These are phyloP conservation scores for Agrilus planipennis DNA, from an alignment of 1,140 invertebrate species.

Conservation along the genomic window DNA sequence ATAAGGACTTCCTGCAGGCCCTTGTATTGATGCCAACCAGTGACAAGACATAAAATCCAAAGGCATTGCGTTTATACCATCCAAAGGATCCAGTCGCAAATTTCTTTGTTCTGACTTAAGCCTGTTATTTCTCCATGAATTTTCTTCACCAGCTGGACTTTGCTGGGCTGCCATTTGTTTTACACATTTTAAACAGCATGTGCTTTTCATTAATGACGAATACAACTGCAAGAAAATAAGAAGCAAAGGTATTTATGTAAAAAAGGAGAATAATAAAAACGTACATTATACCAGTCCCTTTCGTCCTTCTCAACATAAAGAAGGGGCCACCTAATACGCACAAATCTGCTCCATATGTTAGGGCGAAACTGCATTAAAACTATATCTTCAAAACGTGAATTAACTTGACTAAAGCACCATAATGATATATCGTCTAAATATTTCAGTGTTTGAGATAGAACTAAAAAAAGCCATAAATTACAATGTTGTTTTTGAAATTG, in stretches of 20 bases:
- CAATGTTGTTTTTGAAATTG: too few species aligned
- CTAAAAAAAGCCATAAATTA: conserved; percentile 36
- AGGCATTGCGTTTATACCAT: conserved; percentile 80
- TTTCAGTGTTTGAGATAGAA: conserved; percentile 76
- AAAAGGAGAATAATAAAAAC: neutral
- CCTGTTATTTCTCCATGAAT: conserved; percentile 61
- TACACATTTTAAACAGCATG: conserved; percentile 75
- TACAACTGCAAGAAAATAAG: conserved; percentile 36
- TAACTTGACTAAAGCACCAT: conserved; percentile 76
- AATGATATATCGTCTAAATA: conserved; percentile 85
- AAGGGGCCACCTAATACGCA: conserved; percentile 33
- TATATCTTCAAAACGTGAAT: conserved; percentile 69
- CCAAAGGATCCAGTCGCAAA: conserved; percentile 69
- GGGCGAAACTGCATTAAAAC: conserved; percentile 50
- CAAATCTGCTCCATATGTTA: conserved; percentile 31
- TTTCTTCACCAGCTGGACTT: conserved; percentile 48
- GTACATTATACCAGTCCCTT: conserved; percentile 22
- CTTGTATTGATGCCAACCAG: conserved; percentile 86
- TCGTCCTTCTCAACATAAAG: conserved; percentile 12
- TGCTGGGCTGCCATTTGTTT: conserved; percentile 58
- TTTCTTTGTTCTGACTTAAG: conserved; percentile 63
- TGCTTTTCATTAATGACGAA: conserved; percentile 52
- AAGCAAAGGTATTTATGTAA: neutral
- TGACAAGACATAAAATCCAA: conserved; percentile 72
- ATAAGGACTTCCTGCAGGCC: conserved; percentile 81